These are phyloP conservation scores for Lagodon rhomboides DNA, from an alignment of 2,797 vertebrate genomes.

Conservation along the genomic window DNA sequence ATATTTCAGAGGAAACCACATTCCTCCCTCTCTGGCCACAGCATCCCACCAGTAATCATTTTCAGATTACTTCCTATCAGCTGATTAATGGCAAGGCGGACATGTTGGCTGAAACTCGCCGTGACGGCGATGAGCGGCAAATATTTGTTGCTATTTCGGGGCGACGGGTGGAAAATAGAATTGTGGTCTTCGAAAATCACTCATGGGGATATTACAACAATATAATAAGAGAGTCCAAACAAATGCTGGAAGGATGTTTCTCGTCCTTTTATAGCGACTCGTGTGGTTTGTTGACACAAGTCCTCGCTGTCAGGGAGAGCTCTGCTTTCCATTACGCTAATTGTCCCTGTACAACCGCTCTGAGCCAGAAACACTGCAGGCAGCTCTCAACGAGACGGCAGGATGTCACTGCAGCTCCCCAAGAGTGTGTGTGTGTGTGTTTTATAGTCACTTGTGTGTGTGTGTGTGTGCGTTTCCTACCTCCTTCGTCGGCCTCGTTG, in stretches of 20 bases:
- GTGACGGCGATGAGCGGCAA: not conserved
- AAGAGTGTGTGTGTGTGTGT: constrained; percentile 4
- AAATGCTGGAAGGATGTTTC: constrained; percentile 2
- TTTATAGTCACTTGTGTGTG: not conserved
- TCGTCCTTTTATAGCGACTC: not conserved
- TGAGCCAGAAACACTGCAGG: constrained; percentile 39
- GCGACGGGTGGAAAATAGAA: not conserved
- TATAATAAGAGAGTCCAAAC: not conserved
- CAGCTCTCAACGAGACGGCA: constrained; percentile 20
- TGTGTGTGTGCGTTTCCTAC: constrained; percentile 77
- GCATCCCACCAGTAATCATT: constrained; percentile 16
- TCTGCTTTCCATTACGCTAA: constrained; percentile 63
- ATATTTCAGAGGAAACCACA: constrained; percentile 48
- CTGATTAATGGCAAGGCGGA: constrained; percentile 1
- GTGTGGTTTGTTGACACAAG: constrained; percentile 32
- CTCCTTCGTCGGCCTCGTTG: constrained; percentile 93
- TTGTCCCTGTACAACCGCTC: constrained; percentile 18
- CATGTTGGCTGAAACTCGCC: not conserved
- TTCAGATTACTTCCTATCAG: constrained; percentile 37
- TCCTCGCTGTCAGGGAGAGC: constrained; percentile 35
- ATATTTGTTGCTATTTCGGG: constrained; percentile 7
- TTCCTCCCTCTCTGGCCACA: constrained; percentile 25
- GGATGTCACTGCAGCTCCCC: constrained; percentile 23
- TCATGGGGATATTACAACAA: constrained; percentile 8
- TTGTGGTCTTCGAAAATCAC: not conserved